phyloP scores from a whole-genome alignment of 1,140 invertebrate genomes.

The Drosophila nikananu region DNA sequence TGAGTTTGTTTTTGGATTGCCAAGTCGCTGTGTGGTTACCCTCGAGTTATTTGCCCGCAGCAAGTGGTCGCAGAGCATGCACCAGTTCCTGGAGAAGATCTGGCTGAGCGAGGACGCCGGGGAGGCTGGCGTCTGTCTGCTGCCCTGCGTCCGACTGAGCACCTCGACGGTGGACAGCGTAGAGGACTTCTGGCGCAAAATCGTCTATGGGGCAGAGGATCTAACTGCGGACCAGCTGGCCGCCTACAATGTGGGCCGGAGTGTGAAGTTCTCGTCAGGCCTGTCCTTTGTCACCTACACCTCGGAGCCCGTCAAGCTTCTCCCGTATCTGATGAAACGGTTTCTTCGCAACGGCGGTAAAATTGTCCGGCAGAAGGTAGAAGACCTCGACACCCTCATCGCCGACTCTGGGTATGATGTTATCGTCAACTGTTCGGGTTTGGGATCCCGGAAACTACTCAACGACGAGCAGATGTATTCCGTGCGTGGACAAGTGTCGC shows the following conservation, averaged over 20 bases:
- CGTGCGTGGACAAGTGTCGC: constrained; percentile 90
- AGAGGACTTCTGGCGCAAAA: constrained; percentile 86
- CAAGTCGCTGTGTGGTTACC: background rate
- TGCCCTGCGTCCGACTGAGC: constrained; percentile 87
- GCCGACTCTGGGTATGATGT: constrained; percentile 87
- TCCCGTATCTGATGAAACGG: constrained; percentile 88
- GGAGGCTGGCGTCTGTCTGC: constrained; percentile 87
- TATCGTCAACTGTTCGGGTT: constrained; percentile 91
- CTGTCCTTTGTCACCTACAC: constrained; percentile 88
- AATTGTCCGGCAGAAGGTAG: constrained; percentile 86
- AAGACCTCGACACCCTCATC: constrained; percentile 86
- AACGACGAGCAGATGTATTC: constrained; percentile 87
- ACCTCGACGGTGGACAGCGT: constrained; percentile 57
- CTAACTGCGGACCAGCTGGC: constrained; percentile 86
- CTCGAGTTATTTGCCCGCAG: constrained; percentile 73
- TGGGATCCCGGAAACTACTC: constrained; percentile 87
- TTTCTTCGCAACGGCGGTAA: constrained; percentile 87
- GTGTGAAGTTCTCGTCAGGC: constrained; percentile 86
- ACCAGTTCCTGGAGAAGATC: constrained; percentile 87
- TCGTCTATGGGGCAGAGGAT: constrained; percentile 87
- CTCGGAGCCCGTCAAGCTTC: constrained; percentile 87
- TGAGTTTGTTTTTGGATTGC: constrained; percentile 75
- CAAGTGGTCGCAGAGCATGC: constrained; percentile 88
- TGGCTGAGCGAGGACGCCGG: constrained; percentile 88
- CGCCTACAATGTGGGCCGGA: constrained; percentile 85